Conservation (phyloP, 2,888 invertebrate species). For the Laspeyria flexula region DNA sequence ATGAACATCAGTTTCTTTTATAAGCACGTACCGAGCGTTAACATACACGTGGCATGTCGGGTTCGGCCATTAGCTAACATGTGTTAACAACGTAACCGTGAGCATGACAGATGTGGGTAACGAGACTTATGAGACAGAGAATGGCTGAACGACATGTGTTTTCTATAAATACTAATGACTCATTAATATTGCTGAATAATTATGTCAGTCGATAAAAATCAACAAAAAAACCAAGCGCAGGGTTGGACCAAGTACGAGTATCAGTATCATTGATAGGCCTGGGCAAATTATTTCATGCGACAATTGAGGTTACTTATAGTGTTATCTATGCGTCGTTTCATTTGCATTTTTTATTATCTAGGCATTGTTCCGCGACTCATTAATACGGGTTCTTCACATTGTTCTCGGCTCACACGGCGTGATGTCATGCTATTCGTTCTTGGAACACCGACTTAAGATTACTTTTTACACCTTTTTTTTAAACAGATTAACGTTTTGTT, state of each 20-base stretch:
- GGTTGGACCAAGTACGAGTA: no score
- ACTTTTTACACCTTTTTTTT: conserved; percentile 52
- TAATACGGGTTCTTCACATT: conserved; percentile 65
- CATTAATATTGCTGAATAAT: conserved; percentile 45
- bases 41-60: conserved; percentile 60
- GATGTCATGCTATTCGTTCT: conserved; percentile 65
- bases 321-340: conserved; percentile 53
- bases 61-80: conserved; percentile 64
- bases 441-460: conserved; percentile 53
- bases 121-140: conserved; percentile 54
- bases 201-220: conserved; percentile 6
- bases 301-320: conserved; percentile 26
- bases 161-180: conserved; percentile 52
- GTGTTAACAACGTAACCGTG: conserved; percentile 64
- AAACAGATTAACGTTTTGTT: conserved; percentile 48
- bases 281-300: conserved; percentile 13
- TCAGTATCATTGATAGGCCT: conserved; percentile 1
- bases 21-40: conserved; percentile 50
- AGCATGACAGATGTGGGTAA: conserved; percentile 63
- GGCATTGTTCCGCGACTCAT: conserved; percentile 64
- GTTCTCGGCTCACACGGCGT: conserved; percentile 59
- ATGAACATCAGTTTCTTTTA: conserved; percentile 22
- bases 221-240: neutral
- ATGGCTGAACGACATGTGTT: conserved; percentile 55
- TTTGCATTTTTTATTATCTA: conserved; percentile 62